phyloP scores from a whole-genome alignment of 2,113 vertebrate species.

The Oophaga pumilio region DNA sequence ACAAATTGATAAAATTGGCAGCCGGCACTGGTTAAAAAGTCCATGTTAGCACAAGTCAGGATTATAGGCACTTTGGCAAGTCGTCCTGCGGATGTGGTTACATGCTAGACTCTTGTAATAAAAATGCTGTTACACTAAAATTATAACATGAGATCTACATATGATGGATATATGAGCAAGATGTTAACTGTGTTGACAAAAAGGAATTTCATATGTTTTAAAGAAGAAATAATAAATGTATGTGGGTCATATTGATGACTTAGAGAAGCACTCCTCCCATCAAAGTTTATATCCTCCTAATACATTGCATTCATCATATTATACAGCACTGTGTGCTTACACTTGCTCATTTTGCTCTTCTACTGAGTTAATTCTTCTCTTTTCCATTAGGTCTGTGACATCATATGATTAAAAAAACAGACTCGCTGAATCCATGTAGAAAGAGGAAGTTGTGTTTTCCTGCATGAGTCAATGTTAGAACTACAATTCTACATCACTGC shows the following conservation, averaged over 20 bases:
- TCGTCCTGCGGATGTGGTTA: slow-evolving; percentile 4
- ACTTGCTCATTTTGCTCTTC: too few species aligned
- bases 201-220: neutral
- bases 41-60: slow-evolving; percentile 35
- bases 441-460: too few species aligned
- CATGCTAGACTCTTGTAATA: slow-evolving; percentile 26
- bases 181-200: neutral
- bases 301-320: too few species aligned
- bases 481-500: too few species aligned
- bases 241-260: neutral
- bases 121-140: neutral
- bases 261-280: neutral
- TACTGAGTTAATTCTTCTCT: too few species aligned
- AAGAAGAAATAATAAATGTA: too few species aligned
- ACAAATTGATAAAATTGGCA: slow-evolving; percentile 37
- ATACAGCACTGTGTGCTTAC: too few species aligned
- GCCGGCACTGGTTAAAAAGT: neutral
- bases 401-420: too few species aligned
- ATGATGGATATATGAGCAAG: slow-evolving; percentile 4
- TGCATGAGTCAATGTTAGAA: too few species aligned
- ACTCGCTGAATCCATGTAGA: too few species aligned
- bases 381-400: too few species aligned
- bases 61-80: slow-evolving; percentile 34
- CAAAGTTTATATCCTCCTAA: too few species aligned
- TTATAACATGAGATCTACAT: neutral